Evolutionary conservation across 92 coral and sea anemone species (phyloP).

Genomic region (Anthopleura xanthogrammica): DNA sequence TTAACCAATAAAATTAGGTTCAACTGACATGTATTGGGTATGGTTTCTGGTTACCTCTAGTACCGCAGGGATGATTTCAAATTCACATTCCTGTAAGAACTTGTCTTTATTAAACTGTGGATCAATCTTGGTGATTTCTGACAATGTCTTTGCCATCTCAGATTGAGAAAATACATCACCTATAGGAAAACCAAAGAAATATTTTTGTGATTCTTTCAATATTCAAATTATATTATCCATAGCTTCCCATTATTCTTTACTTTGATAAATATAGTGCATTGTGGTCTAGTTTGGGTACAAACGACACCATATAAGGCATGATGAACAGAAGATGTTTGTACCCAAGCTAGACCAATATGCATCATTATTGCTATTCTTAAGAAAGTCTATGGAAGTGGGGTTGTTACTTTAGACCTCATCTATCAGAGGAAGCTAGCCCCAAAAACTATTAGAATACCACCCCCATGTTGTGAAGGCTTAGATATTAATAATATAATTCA

Average conservation of each 20-base stretch:
- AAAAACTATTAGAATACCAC: too few relatives aligned
- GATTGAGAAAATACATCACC: constrained; percentile 99
- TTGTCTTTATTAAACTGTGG: constrained; percentile 97
- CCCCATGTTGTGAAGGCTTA: too few relatives aligned
- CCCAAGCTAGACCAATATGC: background rate
- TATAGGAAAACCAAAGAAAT: constrained; percentile 12
- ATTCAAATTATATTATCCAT: background rate
- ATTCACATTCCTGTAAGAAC: constrained; percentile 96
- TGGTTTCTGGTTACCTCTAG: constrained; percentile 63
- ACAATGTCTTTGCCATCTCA: constrained; percentile 95
- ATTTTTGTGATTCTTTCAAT: background rate
- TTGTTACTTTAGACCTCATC: too few relatives aligned
- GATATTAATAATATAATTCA: too few relatives aligned
- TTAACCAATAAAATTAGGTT: background rate
- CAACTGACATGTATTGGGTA: background rate
- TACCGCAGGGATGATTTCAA: constrained; percentile 97
- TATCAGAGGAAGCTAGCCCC: too few relatives aligned
- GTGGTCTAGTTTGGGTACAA: too few relatives aligned
- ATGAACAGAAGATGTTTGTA: too few relatives aligned
- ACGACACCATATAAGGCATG: too few relatives aligned
- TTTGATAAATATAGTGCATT: too few relatives aligned
- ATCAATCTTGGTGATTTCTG: constrained; percentile 96
- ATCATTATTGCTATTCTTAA: background rate
- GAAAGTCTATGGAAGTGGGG: too few relatives aligned
- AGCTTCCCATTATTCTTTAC: background rate